A percentile compares a stretch with the other conserved stretches of the same genome.
Evolutionary conservation across 37 sponge, comb jelly and placozoan species (phyloP).

Genomic region (Oopsacas minuta): DNA sequence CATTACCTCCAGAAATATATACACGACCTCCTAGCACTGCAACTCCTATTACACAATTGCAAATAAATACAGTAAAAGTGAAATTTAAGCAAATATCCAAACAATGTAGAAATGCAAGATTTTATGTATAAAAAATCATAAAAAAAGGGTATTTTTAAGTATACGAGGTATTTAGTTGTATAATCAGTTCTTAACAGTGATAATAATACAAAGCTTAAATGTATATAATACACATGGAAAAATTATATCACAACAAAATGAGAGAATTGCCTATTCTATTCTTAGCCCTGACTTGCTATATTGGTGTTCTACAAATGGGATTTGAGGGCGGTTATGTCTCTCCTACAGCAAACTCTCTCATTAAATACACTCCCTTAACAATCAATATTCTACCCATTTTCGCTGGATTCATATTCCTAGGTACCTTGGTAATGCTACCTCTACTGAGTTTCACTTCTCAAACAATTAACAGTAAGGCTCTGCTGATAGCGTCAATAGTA

Average conservation of each 20-base stretch:
- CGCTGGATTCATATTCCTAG: not conserved
- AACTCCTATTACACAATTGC: conserved; percentile 31
- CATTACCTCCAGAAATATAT: conserved; percentile 86
- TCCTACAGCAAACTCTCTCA: not conserved
- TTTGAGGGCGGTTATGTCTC: not conserved
- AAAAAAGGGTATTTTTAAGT: no score
- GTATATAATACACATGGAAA: no score
- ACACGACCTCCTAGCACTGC: conserved; percentile 61
- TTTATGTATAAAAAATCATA: no score
- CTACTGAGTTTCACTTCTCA: not conserved
- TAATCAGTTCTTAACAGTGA: no score
- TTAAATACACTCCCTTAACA: not conserved
- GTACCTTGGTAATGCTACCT: not conserved
- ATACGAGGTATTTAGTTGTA: no score
- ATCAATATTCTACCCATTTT: not conserved
- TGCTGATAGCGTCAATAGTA: not conserved
- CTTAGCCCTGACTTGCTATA: not conserved
- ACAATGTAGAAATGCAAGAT: no score
- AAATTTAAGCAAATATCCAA: no score
- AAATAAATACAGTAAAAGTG: no score
- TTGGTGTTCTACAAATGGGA: not conserved
- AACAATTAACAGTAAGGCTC: not conserved
- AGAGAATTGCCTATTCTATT: not conserved
- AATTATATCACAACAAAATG: no score
- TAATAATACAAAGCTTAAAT: no score